Evolutionary conservation across 2,888 invertebrate species (phyloP).

Genomic region (Tanaodytes sp.): DNA sequence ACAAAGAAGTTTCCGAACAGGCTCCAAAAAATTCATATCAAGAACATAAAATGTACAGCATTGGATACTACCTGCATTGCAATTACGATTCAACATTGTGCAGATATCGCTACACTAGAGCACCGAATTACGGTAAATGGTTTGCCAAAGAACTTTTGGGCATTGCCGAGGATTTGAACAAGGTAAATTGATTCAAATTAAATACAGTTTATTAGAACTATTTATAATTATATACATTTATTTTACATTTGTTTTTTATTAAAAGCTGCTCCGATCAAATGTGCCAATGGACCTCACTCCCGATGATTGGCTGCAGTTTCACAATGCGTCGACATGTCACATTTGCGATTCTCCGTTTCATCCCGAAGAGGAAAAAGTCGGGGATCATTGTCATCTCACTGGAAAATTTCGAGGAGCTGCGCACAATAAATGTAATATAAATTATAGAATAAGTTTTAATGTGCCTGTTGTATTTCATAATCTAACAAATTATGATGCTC

Average conservation of each 20-base stretch:
- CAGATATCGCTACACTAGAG: not conserved
- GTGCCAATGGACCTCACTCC: constrained; percentile 4
- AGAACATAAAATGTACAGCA: constrained; percentile 1
- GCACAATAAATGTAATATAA: constrained; percentile 53
- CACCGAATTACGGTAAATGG: not conserved
- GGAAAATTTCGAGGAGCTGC: too few relatives aligned
- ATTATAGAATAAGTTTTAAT: constrained; percentile 35
- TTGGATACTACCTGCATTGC: constrained; percentile 21
- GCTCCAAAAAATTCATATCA: not conserved
- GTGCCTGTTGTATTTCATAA: constrained; percentile 56
- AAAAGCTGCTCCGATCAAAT: too few relatives aligned
- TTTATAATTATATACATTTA: too few relatives aligned
- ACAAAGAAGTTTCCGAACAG: not conserved
- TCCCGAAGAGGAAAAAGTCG: not conserved
- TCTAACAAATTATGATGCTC: constrained; percentile 56
- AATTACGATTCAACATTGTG: not conserved
- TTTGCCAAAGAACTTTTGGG: constrained; percentile 11
- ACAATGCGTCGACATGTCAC: constrained; percentile 3
- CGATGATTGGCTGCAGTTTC: constrained; percentile 4
- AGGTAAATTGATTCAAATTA: constrained; percentile 3
- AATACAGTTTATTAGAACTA: too few relatives aligned
- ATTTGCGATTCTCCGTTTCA: constrained; percentile 22
- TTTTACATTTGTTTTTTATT: too few relatives aligned
- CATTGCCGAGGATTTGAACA: constrained; percentile 16
- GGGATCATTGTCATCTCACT: constrained; percentile 20